Conservation (phyloP, 2,113 vertebrate genomes). For the Vombatus ursinus region DNA sequence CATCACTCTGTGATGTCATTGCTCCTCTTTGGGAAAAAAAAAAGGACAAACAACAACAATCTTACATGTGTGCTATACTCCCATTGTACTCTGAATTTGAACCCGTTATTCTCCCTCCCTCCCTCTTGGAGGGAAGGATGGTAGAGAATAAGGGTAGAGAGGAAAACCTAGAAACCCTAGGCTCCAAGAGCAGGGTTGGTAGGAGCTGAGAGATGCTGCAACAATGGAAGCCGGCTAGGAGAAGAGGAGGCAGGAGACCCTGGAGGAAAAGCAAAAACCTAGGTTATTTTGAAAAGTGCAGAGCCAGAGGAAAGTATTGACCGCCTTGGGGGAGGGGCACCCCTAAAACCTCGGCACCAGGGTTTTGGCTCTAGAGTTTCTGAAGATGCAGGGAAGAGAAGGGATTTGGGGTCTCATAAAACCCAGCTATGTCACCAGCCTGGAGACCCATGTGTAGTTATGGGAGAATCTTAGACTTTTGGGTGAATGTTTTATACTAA, state of each 20-base stretch:
- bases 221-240: constrained; percentile 33
- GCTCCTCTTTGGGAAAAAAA: too few relatives aligned
- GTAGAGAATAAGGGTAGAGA: neutral
- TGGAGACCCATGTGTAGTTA: neutral
- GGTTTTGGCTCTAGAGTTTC: neutral
- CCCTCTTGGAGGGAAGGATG: neutral
- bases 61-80: too few relatives aligned
- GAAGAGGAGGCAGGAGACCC: constrained; percentile 58
- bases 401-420: neutral
- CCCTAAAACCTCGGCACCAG: neutral
- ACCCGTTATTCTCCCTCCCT: too few relatives aligned
- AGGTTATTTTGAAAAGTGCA: constrained; percentile 67
- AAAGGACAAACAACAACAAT: too few relatives aligned
- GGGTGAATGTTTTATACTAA: neutral
- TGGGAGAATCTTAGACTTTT: neutral
- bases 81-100: neutral
- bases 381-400: neutral
- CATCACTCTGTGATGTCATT: too few relatives aligned
- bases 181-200: constrained; percentile 15
- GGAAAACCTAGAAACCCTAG: constrained; percentile 20
- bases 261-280: constrained; percentile 65
- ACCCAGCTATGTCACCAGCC: neutral
- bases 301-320: neutral
- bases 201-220: constrained; percentile 36
- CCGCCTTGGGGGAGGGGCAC: neutral